Evolutionary conservation across 2,888 invertebrate genomes (phyloP).

Genomic region (Callyntrura guangdongensis): DNA sequence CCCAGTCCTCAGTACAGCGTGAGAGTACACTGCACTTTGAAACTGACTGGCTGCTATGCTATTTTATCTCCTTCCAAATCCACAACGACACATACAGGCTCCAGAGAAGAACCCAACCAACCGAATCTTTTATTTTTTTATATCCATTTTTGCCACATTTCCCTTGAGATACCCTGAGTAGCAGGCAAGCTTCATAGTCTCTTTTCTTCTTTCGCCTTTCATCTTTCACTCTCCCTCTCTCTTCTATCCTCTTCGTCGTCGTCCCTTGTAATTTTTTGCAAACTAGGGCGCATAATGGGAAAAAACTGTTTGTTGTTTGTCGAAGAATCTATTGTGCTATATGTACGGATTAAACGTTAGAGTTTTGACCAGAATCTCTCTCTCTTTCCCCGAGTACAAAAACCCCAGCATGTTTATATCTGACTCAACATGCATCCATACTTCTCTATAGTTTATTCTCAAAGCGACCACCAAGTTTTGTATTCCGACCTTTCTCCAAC

Average conservation of each 20-base stretch:
- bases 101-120: slow-evolving; percentile 30
- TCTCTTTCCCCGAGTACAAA: too few species aligned
- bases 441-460: too few species aligned
- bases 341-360: too few species aligned
- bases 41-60: not conserved
- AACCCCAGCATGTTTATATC: too few species aligned
- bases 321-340: too few species aligned
- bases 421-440: too few species aligned
- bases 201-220: slow-evolving; percentile 24
- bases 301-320: not conserved
- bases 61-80: not conserved
- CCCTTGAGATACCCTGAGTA: slow-evolving; percentile 32
- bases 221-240: slow-evolving; percentile 5
- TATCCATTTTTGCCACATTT: slow-evolving; percentile 63
- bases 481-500: too few species aligned
- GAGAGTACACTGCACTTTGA: not conserved
- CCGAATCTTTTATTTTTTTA: slow-evolving; percentile 48
- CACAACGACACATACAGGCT: not conserved
- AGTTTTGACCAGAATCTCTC: too few species aligned
- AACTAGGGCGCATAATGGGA: not conserved
- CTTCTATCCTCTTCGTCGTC: not conserved
- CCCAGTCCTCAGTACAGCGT: too few species aligned
- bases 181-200: slow-evolving; percentile 1
- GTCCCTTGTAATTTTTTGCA: slow-evolving; percentile 20
- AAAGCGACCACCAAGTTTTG: too few species aligned